Base-by-base conservation (phyloP, 2,113 vertebrate species). In the Pluvialis apricaria region DNA sequence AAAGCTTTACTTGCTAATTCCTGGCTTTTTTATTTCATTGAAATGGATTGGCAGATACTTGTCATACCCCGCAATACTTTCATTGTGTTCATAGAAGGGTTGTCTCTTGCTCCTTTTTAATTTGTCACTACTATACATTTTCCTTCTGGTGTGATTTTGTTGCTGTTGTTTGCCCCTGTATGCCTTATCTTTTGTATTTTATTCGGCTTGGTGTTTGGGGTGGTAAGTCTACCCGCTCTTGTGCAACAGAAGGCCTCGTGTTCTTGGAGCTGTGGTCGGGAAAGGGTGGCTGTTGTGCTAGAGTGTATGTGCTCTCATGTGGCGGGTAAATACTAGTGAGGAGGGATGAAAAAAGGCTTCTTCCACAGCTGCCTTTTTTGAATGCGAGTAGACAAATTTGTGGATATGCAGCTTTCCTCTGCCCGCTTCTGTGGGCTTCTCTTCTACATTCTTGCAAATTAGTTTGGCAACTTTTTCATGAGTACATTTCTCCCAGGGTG, bases 281-380 rank as follows among this genome's bases (percentile, higher is more conserved):
- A 47, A 18, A 38, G 47, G 26, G 62, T n/a, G 52, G 11, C 54
- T 75, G 22, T 45, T 58, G n/a, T 47, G 52, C 78, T 36, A 3
- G 10, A 21, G 52, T 34, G 38, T 38, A 6, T 18, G 28, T 57
- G 1, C 36, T 44, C 68, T 38, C 12, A 1, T 1, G 0, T 44
- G 72, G 45, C 75, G 75, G 38, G 47, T 58, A 26, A 49, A 7
- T 32, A 28, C 26, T 52, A 40, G 71, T 44, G 45, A 78, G 45
- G 40, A 81, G 72, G 40, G 49, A 21, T 54, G 69, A 15, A 34
- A 47, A 77, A 54, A 61, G 40, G 52, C 42, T 70, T 66, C 77
- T 86, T 65, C 55, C 60, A 70, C 24, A 38, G 51, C 36, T 58
- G 45, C 13, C 17, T 60, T 49, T 68, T 51, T 38, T 31, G 38